Evolutionary conservation across 2,888 invertebrate genomes (phyloP), one percentile per base, ranked within the genome.

Genomic region (Sceliomorpha sp.): DNA sequence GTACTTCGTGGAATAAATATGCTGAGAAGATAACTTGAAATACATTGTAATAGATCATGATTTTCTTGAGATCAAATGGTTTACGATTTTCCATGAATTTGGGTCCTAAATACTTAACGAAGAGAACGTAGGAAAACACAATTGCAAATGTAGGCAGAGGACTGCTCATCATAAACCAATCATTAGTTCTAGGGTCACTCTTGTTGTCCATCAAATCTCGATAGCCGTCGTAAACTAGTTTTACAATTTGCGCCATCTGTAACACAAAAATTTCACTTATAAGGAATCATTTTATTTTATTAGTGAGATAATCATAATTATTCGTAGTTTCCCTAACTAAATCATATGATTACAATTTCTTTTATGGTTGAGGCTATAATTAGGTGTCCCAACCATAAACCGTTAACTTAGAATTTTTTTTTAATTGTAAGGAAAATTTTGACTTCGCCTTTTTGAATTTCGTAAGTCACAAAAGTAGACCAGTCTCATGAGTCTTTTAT

Each of bases 21-120:
- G 91, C 85, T 64, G 94, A 94, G 81, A 95, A 92, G 62, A 93
- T 72, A 6, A 96, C 95, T 93, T 97, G 97, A 70, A 94, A 90
- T 48, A 95, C 90, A 89, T 97, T 98, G 89, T 97, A 97, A 79
- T 92, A 91, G 70, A 97, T 92, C 78, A 98, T 91, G 17, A 94
- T 88, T 75, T 90, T 91, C 72, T 94, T 92, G 44, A 97, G 89
- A 78, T 95, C 91, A 77, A 94, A 94, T 0, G 97, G 95, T 89
- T 95, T 94, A 84, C 96, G 91, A 88, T 95, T 93, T 84, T 94
- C 93, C 97, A 98, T 97, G 17, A 95, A 84, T 80, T 91, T 92
- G 26, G 96, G 96, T 1, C 97, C 96, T 64, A 93, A 80, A 56
- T 93, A 92, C 90, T 94, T 94, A 48, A 94, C 94, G 82, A 92